Evolutionary conservation across 1,140 invertebrate species (phyloP), one percentile per base, ranked within the genome.

Genomic region (Rhysida immarginata): DNA sequence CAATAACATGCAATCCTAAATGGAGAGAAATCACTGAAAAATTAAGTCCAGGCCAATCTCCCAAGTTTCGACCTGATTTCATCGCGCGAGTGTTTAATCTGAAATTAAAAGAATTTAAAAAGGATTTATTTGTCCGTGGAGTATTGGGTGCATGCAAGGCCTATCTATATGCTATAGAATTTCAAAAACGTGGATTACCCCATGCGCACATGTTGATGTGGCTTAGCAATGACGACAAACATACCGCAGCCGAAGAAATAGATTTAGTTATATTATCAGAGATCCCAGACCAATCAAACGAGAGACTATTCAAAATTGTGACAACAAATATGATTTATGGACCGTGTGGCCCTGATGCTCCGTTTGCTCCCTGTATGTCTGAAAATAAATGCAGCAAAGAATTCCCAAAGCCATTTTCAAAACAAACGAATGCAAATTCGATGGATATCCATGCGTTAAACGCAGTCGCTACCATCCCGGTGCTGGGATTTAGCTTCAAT

Each of bases 151-250:
- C n/a, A n/a, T 50, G 59, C 26, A 57, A 62, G 27, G 35, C 56
- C 16, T 68, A 67, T 29, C 61, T 72, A 66, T 70, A 70, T 55
- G 59, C 65, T 21, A 55, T 77, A 35, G 75, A 79, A 63, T 78
- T 69, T 66, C 73, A 77, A 62, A 77, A 77, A 61, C 62, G 71
- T 57, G 72, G 74, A 11, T 60, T 76, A 25, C 73, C 74, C 0
- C 76, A 78, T 70, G 66, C 64, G 2, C 75, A 76, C 60, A 71
- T 77, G 53, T 59, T 77, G 23, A 44, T 76, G 18, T 74, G 66
- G 67, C 55, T 52, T 2, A 23, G 43, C 51, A 25, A 58, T 20
- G n/a, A 26, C 3, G 35, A 26, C 24, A 56, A 26, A 43, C 53
- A 54, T 8, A 8, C 8, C 3, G 26, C 8, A 11, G 27, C 27